These are phyloP conservation scores for Drosophila nigrodunni DNA, from an alignment of 1,140 invertebrate species.

Conservation along the genomic window DNA sequence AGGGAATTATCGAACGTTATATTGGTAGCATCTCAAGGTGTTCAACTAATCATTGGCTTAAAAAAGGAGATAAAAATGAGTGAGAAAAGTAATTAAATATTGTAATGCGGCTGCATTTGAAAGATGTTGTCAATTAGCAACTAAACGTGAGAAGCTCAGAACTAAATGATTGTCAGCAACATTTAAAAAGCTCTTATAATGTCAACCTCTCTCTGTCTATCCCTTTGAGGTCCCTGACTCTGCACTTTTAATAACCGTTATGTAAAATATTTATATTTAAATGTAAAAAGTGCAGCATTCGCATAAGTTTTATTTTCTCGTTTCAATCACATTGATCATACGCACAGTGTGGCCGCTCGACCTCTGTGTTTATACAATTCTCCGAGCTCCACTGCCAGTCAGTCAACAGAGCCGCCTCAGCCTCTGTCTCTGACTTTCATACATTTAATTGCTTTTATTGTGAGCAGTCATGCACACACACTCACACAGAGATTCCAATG, in stretches of 20 bases:
- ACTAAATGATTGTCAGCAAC: not conserved
- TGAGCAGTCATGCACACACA: conserved; percentile 6
- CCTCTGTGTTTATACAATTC: conserved; percentile 49
- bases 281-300: conserved; percentile 12
- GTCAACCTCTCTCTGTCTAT: too few relatives aligned
- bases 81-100: conserved; percentile 16
- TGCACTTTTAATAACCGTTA: conserved; percentile 26
- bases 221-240: not conserved
- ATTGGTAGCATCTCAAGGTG: not conserved
- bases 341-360: conserved; percentile 20
- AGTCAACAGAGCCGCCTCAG: conserved; percentile 58
- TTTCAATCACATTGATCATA: conserved; percentile 44
- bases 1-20: too few relatives aligned
- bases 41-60: conserved; percentile 1
- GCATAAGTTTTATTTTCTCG: not conserved
- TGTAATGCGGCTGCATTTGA: not conserved
- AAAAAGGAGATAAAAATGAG: not conserved
- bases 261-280: conserved; percentile 24
- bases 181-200: too few relatives aligned
- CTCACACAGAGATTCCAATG: conserved; percentile 23
- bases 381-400: conserved; percentile 33
- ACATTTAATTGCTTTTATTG: conserved; percentile 42
- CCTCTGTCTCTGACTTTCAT: conserved; percentile 6
- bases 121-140: conserved; percentile 16
- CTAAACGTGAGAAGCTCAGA: not conserved